Percentiles rank a stretch among this genome's conserved stretches.
These are phyloP conservation scores for Chironomus tentans DNA, from an alignment of 2,888 invertebrate genomes.

Conservation along the genomic window DNA sequence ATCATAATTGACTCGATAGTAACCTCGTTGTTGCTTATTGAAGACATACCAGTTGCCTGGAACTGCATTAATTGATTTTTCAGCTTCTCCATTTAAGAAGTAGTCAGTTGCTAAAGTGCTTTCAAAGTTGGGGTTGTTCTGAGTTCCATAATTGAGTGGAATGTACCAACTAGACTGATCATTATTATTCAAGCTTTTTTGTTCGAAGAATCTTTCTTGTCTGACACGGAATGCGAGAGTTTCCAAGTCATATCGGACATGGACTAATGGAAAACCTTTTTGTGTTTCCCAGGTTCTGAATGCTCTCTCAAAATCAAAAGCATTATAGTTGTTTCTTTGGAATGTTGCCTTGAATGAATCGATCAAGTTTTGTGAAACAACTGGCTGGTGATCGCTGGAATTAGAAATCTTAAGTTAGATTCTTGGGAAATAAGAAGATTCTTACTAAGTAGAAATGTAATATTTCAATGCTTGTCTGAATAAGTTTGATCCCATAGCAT, in stretches of 20 bases:
- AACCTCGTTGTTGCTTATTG: slow-evolving; percentile 22
- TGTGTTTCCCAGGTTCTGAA: slow-evolving; percentile 54
- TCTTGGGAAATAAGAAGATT: background rate
- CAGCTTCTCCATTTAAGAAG: background rate
- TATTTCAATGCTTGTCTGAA: background rate
- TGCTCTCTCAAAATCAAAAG: background rate
- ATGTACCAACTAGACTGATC: slow-evolving; percentile 19
- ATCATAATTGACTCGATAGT: slow-evolving; percentile 25
- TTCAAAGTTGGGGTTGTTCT: background rate
- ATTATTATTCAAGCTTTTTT: background rate
- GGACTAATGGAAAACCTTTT: slow-evolving; percentile 65
- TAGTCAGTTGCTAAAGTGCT: background rate
- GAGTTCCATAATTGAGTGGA: slow-evolving; percentile 9
- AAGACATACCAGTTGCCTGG: slow-evolving; percentile 20
- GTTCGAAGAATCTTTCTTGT: background rate
- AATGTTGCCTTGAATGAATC: background rate
- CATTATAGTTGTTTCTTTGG: background rate
- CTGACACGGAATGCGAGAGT: background rate
- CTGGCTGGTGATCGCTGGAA: background rate
- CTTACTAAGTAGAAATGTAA: slow-evolving; percentile 2
- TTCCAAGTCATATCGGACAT: slow-evolving; percentile 45
- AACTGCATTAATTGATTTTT: background rate
- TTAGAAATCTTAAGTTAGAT: too few species aligned
- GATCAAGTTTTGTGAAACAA: background rate
- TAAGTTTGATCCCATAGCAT: background rate